Conservation (phyloP, 2,113 vertebrate genomes). For the Oenanthe oenanthe region DNA sequence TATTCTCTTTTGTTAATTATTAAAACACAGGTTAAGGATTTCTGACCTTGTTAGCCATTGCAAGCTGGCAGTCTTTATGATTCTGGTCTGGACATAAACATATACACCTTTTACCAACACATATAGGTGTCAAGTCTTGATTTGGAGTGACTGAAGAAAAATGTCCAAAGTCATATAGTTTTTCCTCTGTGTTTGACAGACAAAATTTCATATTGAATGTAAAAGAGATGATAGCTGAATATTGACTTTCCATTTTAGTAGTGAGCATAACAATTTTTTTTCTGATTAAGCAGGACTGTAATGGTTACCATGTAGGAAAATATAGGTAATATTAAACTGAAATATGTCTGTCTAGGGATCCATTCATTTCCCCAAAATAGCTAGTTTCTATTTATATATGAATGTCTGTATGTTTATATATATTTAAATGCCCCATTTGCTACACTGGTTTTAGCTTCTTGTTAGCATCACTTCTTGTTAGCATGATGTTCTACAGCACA, state of each 20-base stretch:
- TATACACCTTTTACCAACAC: not conserved
- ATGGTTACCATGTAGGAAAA: conserved; percentile 73
- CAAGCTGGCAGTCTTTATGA: not conserved
- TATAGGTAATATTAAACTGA: conserved; percentile 74
- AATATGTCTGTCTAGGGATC: conserved; percentile 77
- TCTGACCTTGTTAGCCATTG: not conserved
- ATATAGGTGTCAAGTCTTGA: not conserved
- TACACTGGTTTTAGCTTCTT: conserved; percentile 80
- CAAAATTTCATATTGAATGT: conserved; percentile 25
- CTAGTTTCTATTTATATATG: conserved; percentile 76
- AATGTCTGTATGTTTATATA: conserved; percentile 80
- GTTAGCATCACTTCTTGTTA: conserved; percentile 84
- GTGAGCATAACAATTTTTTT: conserved; percentile 20
- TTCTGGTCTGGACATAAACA: not conserved
- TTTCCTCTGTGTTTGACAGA: not conserved
- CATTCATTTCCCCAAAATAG: conserved; percentile 72
- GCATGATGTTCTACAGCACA: conserved; percentile 79
- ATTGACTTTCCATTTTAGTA: conserved; percentile 49
- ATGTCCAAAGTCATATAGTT: conserved; percentile 15
- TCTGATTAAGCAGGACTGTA: conserved; percentile 58
- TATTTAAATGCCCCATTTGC: conserved; percentile 82
- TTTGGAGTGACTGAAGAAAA: conserved; percentile 26
- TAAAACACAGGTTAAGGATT: not conserved
- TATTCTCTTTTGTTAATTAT: not conserved
- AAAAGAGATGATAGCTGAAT: conserved; percentile 45